Base-by-base conservation (phyloP, 2,888 invertebrate species). In the Chymomyza caudatula region DNA sequence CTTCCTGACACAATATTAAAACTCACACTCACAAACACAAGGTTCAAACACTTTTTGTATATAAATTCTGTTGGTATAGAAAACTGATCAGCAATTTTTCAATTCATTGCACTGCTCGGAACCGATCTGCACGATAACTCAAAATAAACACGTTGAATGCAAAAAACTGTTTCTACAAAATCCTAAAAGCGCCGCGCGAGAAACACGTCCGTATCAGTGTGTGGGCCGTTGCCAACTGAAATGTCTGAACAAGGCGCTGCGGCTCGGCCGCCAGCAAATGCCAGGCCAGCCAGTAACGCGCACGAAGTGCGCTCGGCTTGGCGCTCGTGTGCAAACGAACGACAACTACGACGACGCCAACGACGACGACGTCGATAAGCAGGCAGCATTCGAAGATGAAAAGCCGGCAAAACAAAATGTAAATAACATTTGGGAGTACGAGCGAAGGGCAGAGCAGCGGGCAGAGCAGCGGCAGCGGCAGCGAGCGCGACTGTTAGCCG, bases 401-500 rank as follows among this genome's bases (percentile, higher is more conserved):
- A 80, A 74, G 80, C 80, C 80, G 80, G 80, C 80, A 85, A 82
- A 80, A 80, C 78, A 78, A 82, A 85, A 85, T 83, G 88, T 87
- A 86, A 87, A 88, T 87, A 87, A 81, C 77, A 78, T 67, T 72
- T 71, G 67, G 53, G 43, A 43, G 52, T 15, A n/a, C n/a, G 22
- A 19, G 47, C 19, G n/a, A 47, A 19, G 17, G 47, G 17, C 6
- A 13, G 17, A 15, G 17, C 17, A 11, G 15, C 17, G 13, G 29
- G 29, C n/a, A n/a, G n/a, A n/a, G 29, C 2, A 11, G 29, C 11
- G 11, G 3, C 3, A 4, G 29, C n/a, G n/a, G n/a, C n/a, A 37
- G 29, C 8, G 29, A 37, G 29, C 8, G 1, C 29, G 44, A 61
- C 60, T 44, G 67, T 29, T 55, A 64, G 67, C 81, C 81, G 85